Conservation (phyloP, 2,888 invertebrate genomes). For the Morinoia aosen region DNA sequence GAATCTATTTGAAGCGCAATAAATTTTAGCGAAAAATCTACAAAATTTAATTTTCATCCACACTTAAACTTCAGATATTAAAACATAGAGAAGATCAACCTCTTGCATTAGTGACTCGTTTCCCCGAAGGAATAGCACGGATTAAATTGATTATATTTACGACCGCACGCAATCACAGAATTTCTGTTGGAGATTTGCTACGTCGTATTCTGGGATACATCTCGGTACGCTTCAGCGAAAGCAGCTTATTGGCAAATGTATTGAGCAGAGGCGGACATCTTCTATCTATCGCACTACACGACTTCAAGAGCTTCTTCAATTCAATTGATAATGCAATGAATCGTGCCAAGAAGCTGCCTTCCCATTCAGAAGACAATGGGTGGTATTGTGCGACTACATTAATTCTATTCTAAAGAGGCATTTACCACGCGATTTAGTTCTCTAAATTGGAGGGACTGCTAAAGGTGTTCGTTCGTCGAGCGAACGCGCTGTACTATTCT, state of each 20-base stretch:
- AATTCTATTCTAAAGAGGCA: not conserved
- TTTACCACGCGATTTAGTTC: not conserved
- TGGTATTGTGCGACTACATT: not conserved
- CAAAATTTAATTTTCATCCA: no score
- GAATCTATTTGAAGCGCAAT: no score
- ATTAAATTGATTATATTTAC: no score
- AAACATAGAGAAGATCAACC: no score
- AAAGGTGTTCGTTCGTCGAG: not conserved
- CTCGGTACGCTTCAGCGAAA: not conserved
- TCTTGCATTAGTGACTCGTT: no score
- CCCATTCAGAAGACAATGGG: slow-evolving; percentile 10
- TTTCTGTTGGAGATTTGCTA: not conserved
- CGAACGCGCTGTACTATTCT: not conserved
- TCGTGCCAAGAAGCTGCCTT: not conserved
- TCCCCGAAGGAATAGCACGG: no score
- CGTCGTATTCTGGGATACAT: not conserved
- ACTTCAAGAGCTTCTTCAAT: slow-evolving; percentile 6
- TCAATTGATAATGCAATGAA: slow-evolving; percentile 17
- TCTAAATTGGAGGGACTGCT: not conserved
- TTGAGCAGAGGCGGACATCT: not conserved
- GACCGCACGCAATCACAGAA: no score
- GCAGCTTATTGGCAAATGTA: not conserved
- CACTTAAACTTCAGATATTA: no score
- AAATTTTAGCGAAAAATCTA: no score
- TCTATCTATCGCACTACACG: not conserved